Evolutionary conservation across 2,888 invertebrate genomes (phyloP).

Genomic region (Leptopilina myrica): DNA sequence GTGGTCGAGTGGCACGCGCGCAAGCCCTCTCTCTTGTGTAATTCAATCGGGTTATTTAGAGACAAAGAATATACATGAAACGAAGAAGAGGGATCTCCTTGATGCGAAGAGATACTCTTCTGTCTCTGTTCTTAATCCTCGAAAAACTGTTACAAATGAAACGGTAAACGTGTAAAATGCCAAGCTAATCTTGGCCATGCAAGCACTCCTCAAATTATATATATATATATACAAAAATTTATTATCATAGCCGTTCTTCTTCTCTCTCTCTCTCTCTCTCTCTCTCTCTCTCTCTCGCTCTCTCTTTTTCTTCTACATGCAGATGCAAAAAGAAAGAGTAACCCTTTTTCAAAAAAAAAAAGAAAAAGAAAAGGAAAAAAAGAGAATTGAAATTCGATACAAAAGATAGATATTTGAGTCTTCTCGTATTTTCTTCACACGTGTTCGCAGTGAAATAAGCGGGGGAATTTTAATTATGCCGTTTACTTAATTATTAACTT

Average conservation of each 20-base stretch:
- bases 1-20: slow-evolving; percentile 73
- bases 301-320: slow-evolving; percentile 33
- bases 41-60: slow-evolving; percentile 74
- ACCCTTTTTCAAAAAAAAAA: slow-evolving; percentile 53
- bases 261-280: too few relatives aligned
- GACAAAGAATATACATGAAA: slow-evolving; percentile 59
- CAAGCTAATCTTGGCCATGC: slow-evolving; percentile 52
- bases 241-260: slow-evolving; percentile 52
- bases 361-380: too few relatives aligned
- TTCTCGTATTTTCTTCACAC: slow-evolving; percentile 12
- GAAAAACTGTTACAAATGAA: slow-evolving; percentile 56
- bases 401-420: slow-evolving; percentile 3
- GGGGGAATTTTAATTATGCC: too few relatives aligned
- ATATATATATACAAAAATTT: slow-evolving; percentile 25
- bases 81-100: slow-evolving; percentile 13
- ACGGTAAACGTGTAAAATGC: slow-evolving; percentile 48
- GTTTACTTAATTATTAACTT: too few relatives aligned
- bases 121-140: slow-evolving; percentile 49
- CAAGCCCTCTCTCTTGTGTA: slow-evolving; percentile 60
- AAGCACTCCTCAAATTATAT: slow-evolving; percentile 42
- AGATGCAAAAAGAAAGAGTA: slow-evolving; percentile 49
- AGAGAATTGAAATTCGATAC: slow-evolving; percentile 48
- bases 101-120: slow-evolving; percentile 41
- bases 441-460: neutral
- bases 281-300: neutral